Evolutionary conservation across 2,113 vertebrate species (phyloP).

Genomic region (Nycticebus coucang): DNA sequence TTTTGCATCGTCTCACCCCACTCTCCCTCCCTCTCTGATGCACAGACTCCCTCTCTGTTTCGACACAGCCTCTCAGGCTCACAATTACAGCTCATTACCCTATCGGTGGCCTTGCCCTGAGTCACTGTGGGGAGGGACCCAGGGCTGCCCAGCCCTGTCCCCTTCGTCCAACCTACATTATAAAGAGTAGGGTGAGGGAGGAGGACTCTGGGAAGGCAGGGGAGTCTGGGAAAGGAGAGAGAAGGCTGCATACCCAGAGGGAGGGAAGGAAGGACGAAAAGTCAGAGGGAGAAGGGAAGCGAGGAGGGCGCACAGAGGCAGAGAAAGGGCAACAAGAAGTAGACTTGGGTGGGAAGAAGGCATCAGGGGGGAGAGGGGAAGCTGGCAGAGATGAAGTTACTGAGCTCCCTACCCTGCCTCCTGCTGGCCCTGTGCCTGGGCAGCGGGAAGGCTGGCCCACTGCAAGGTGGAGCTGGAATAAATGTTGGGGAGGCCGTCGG

Average conservation of each 20-base stretch:
- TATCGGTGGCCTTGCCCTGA: slow-evolving; percentile 67
- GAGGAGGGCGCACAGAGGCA: not conserved
- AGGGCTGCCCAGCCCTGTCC: slow-evolving; percentile 53
- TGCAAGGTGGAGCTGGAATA: rapidly evolving
- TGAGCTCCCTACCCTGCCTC: slow-evolving; percentile 59
- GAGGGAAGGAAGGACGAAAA: not conserved
- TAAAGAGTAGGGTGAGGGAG: slow-evolving; percentile 69
- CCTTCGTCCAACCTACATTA: slow-evolving; percentile 61
- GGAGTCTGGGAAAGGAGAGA: slow-evolving; percentile 18
- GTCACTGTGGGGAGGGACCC: slow-evolving; percentile 71
- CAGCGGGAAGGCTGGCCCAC: slow-evolving; percentile 32
- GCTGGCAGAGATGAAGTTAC: slow-evolving; percentile 45
- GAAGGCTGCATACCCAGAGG: slow-evolving; percentile 17
- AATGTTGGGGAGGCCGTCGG: not conserved
- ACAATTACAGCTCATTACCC: slow-evolving; percentile 78
- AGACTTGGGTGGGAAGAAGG: not conserved
- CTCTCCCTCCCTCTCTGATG: slow-evolving; percentile 43
- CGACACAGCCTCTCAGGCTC: slow-evolving; percentile 64
- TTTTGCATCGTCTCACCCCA: slow-evolving; percentile 20
- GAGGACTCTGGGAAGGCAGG: slow-evolving; percentile 53
- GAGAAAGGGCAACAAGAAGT: not conserved
- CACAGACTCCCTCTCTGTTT: slow-evolving; percentile 65
- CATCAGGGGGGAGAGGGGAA: not conserved
- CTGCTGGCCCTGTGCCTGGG: slow-evolving; percentile 73
- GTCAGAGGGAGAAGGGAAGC: not conserved